Percentiles rank a stretch among this genome's conserved stretches.
phyloP scores from a whole-genome alignment of 2,113 vertebrate genomes.

The Indicator maculatus region DNA sequence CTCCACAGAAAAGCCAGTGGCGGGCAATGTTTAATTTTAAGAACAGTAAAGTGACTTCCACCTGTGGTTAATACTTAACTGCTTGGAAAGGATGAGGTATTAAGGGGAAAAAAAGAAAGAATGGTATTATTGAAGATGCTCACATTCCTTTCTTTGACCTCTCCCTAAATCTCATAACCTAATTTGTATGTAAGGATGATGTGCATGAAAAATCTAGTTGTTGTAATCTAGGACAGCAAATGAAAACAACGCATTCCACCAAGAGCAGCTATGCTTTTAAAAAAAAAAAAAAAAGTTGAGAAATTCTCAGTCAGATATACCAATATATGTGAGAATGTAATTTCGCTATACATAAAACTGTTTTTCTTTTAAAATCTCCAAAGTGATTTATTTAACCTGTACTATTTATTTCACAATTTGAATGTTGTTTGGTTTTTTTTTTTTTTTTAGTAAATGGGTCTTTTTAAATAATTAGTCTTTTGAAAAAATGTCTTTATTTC shows the following conservation, averaged over 20 bases:
- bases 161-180: background rate
- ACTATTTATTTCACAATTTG: background rate
- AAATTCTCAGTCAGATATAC: background rate
- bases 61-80: background rate
- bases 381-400: background rate
- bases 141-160: background rate
- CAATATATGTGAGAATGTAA: background rate
- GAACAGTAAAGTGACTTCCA: background rate
- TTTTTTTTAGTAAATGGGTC: background rate
- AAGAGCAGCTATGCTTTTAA: background rate
- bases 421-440: too few relatives aligned
- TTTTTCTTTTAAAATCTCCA: background rate
- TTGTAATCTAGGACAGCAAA: background rate
- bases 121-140: background rate
- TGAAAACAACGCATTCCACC: background rate
- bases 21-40: conserved; percentile 23
- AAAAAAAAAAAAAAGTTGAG: background rate
- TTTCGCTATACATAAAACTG: background rate
- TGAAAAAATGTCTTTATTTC: background rate
- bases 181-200: background rate
- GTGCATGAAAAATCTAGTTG: background rate
- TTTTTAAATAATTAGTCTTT: background rate
- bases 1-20: background rate
- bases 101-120: background rate
- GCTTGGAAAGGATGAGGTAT: background rate